Evolutionary conservation across 2,888 invertebrate genomes (phyloP), one percentile per base, ranked within the genome.

Genomic region (Xestia c-nigrum): DNA sequence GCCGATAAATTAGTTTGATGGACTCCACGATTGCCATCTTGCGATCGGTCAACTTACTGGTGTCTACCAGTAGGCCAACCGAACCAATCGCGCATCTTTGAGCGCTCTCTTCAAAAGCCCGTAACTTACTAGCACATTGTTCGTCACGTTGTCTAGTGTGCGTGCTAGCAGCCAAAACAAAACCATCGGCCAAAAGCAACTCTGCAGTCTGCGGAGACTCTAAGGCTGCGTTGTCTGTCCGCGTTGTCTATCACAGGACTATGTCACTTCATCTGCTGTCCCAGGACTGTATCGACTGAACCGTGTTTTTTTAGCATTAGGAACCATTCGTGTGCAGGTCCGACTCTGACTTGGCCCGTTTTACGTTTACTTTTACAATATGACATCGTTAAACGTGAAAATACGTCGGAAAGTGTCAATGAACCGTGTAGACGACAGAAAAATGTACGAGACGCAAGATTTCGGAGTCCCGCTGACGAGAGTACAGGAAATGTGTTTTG

Each of bases 361-460:
- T 64, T 43, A 80, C 72, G 81, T 66, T 73, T 77, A 19, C 72
- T 76, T 85, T 83, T 81, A 89, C 76, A 76, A 46, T 76, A 64
- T 76, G 74, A 74, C 50, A 72, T 84, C 85, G 76, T 85, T 74
- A 80, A 85, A 78, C 70, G 50, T 72, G 70, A 83, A 85, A 77
- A 82, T 76, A 73, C 68, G 72, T 76, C 65, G 70, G 57, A 57
- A 67, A 81, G 78, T 80, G 87, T 88, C 87, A 87, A 78, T 81
- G 87, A 88, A 79, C 88, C 74, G 55, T 38, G 19, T 12, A 31
- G 38, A 65, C 40, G 59, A 57, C 31, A 63, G 64, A 75, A 61
- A 85, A 83, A 75, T 71, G n/a, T 71, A 71, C 46, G 55, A 69
- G 50, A 69, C 40, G 50, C 19, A 65, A 43, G 7, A 57, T 73